Evolutionary conservation across 2,797 vertebrate genomes (phyloP), one percentile per base, ranked within the genome.

Genomic region (Cirrhinus molitorella): DNA sequence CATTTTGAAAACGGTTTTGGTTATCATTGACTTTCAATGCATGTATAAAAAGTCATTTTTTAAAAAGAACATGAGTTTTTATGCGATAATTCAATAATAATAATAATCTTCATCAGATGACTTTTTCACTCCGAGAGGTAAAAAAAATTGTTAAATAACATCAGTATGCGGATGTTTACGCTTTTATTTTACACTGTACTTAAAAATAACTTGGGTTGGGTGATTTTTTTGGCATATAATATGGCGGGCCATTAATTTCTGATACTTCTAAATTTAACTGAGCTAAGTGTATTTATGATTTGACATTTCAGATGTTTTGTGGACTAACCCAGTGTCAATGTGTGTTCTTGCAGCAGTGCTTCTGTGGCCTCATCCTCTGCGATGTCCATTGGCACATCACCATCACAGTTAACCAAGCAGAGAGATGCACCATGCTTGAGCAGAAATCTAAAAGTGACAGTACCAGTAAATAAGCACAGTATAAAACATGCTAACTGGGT

Each of bases 381-480:
- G n/a, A 98, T 96, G 91, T 98, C 97, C 87, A 96, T 83, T 5
- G 97, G 96, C 86, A 97, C 94, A 11, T 98, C 96, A 0, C 97
- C 97, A 0, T 98, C 97, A 76, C 97, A 97, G 92, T 97, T 98
- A 86, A 98, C 97, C 0, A 94, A 94, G 2, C 94, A 94, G 1
- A 98, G 94, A 84, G 94, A 95, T 0, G 97, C 96, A 0, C 95
- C 95, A 0, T 91, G 89, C 90, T 94, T 91, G 90, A 98, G 88
- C 63, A 98, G 95, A 92, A 96, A 97, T 88, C 97, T 98, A 88
- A 71, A 49, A 73, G 71, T n/a, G 28, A 53, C 71, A 85, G 19
- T 49, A 21, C 57, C 23, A 65, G 19, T n/a, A 19, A 76, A 76
- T 61, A 57, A 61, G 43, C 40, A 65, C 40, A 47, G 40, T 49